Evolutionary conservation across 2,888 invertebrate species (phyloP).

Genomic region (Drosophila koepferae): DNA sequence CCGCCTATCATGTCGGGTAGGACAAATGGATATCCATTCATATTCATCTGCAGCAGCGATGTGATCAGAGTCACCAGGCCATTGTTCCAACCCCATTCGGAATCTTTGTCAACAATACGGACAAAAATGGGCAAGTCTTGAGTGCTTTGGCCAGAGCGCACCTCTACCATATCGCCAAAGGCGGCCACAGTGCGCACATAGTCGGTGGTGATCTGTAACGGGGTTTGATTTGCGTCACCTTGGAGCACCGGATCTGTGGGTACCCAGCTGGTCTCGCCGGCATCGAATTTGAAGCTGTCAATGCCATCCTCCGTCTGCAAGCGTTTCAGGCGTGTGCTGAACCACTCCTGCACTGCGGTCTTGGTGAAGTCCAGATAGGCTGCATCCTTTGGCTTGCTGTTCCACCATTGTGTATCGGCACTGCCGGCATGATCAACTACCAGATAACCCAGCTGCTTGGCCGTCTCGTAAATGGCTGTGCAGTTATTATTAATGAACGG

Average conservation of each 20-base stretch:
- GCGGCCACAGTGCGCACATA: slow-evolving; percentile 86
- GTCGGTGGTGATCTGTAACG: slow-evolving; percentile 85
- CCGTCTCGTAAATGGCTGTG: slow-evolving; percentile 87
- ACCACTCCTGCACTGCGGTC: slow-evolving; percentile 87
- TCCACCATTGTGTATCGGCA: slow-evolving; percentile 86
- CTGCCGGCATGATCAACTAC: slow-evolving; percentile 85
- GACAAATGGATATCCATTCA: slow-evolving; percentile 87
- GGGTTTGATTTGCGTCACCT: slow-evolving; percentile 86
- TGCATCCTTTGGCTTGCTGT: slow-evolving; percentile 84
- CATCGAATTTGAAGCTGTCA: slow-evolving; percentile 92
- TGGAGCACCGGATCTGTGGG: slow-evolving; percentile 87
- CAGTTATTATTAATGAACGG: slow-evolving; percentile 93
- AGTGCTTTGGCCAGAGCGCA: slow-evolving; percentile 88
- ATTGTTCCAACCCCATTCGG: slow-evolving; percentile 88
- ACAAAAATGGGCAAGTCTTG: slow-evolving; percentile 89
- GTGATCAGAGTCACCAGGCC: slow-evolving; percentile 90
- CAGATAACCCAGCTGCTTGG: slow-evolving; percentile 86
- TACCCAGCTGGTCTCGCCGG: slow-evolving; percentile 89
- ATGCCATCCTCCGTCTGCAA: slow-evolving; percentile 88
- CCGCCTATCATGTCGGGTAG: slow-evolving; percentile 92
- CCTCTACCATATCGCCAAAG: slow-evolving; percentile 88
- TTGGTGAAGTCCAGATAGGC: slow-evolving; percentile 90
- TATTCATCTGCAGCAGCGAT: slow-evolving; percentile 85
- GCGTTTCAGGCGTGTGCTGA: slow-evolving; percentile 85
- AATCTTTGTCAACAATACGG: slow-evolving; percentile 91